Evolutionary conservation across 2,797 vertebrate genomes (phyloP).

Genomic region (Girardinus metallicus): DNA sequence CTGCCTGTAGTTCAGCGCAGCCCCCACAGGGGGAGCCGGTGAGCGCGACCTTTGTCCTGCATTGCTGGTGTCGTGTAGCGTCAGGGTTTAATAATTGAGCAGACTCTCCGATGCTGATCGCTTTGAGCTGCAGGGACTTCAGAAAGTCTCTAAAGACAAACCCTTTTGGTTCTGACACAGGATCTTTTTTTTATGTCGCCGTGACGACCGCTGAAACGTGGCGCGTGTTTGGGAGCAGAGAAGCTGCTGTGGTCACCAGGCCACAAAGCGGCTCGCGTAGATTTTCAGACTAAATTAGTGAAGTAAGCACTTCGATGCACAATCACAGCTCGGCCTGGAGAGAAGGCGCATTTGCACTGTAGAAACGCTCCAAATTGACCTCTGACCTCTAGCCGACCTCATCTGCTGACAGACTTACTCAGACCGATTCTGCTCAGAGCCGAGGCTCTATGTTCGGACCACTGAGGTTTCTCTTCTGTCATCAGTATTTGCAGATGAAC

Average conservation of each 20-base stretch:
- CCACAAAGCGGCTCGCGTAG: not conserved
- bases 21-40: constrained; percentile 38
- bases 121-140: not conserved
- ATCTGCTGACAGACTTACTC: constrained; percentile 1
- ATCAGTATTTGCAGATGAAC: not conserved
- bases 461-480: not conserved
- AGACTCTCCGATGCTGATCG: constrained; percentile 12
- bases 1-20: not conserved
- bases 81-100: constrained; percentile 56
- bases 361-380: not conserved
- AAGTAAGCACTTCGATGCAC: constrained; percentile 45
- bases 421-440: constrained; percentile 13
- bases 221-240: not conserved
- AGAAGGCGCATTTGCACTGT: constrained; percentile 24
- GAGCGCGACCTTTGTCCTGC: constrained; percentile 49
- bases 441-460: not conserved
- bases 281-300: constrained; percentile 39
- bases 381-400: not conserved
- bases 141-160: not conserved
- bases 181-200: not conserved
- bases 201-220: not conserved
- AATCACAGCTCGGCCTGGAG: constrained; percentile 31
- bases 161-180: not conserved
- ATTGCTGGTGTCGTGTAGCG: constrained; percentile 38
- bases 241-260: not conserved